A percentile compares a stretch with the other conserved stretches of the same genome.
Conservation (phyloP, 2,113 vertebrate species). For the Chionis minor region DNA sequence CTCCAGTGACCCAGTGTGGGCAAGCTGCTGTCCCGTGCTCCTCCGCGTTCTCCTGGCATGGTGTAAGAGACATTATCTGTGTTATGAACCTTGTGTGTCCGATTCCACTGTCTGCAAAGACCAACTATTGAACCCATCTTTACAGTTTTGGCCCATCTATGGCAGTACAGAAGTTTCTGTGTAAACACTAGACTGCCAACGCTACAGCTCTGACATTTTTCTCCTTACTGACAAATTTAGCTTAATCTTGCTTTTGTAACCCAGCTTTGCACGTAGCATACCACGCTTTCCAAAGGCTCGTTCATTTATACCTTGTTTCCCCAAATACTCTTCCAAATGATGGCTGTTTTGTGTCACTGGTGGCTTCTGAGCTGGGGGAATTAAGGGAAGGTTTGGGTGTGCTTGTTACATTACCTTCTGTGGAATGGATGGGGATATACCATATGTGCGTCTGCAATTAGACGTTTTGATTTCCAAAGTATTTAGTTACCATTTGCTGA, state of each 20-base stretch:
- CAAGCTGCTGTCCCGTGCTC: accelerated
- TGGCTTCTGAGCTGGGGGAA: neutral
- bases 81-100: neutral
- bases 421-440: slow-evolving; percentile 26
- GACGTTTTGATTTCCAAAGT: slow-evolving; percentile 70
- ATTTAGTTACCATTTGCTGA: slow-evolving; percentile 77
- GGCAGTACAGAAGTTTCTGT: neutral
- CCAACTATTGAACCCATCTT: neutral
- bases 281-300: neutral
- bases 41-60: neutral
- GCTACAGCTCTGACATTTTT: neutral
- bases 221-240: neutral
- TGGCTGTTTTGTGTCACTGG: neutral
- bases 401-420: slow-evolving; percentile 62
- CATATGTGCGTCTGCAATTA: slow-evolving; percentile 71
- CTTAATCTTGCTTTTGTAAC: neutral
- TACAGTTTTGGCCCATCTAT: neutral
- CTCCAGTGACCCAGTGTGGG: accelerated
- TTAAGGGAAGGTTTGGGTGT: slow-evolving; percentile 57
- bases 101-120: no score
- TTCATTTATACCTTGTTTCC: neutral
- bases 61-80: accelerated
- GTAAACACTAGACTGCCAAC: neutral
- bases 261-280: accelerated
- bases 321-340: neutral